A percentile compares a stretch with the other conserved stretches of the same genome.
Conservation (phyloP, 2,113 vertebrate species). For the Tychaedon coryphoeus region DNA sequence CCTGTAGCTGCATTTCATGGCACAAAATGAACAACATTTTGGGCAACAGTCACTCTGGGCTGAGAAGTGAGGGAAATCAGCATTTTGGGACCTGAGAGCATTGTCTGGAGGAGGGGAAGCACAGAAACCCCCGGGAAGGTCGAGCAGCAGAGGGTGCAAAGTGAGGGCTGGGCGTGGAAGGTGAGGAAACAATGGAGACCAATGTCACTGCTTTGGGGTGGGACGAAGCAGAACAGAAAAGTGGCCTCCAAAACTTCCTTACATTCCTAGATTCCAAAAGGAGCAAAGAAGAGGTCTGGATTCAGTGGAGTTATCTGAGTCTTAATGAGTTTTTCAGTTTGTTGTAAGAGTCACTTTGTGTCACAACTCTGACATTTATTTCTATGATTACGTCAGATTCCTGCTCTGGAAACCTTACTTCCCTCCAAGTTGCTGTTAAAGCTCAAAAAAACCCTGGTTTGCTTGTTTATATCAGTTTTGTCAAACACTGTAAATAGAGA, state of each 20-base stretch:
- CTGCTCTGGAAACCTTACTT: neutral
- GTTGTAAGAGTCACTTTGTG: neutral
- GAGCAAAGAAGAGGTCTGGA: neutral
- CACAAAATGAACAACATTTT: neutral
- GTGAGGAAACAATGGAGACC: rapidly evolving
- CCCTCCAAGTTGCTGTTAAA: neutral
- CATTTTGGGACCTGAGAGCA: neutral
- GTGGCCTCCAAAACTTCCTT: neutral
- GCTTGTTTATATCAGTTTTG: neutral
- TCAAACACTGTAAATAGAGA: neutral
- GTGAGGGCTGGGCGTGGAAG: no score
- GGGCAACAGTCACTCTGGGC: neutral
- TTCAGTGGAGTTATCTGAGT: neutral
- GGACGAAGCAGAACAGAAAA: neutral
- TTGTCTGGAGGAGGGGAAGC: neutral
- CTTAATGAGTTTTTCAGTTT: neutral
- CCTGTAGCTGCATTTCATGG: neutral
- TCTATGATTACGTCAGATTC: neutral
- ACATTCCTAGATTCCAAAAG: neutral
- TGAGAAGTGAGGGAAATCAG: neutral
- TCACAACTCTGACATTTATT: neutral
- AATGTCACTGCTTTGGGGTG: neutral
- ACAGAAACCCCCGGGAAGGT: neutral
- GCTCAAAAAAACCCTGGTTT: neutral
- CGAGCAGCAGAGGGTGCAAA: rapidly evolving